phyloP scores from a whole-genome alignment of 1,140 invertebrate species.

The Sarcophaga bullata region DNA sequence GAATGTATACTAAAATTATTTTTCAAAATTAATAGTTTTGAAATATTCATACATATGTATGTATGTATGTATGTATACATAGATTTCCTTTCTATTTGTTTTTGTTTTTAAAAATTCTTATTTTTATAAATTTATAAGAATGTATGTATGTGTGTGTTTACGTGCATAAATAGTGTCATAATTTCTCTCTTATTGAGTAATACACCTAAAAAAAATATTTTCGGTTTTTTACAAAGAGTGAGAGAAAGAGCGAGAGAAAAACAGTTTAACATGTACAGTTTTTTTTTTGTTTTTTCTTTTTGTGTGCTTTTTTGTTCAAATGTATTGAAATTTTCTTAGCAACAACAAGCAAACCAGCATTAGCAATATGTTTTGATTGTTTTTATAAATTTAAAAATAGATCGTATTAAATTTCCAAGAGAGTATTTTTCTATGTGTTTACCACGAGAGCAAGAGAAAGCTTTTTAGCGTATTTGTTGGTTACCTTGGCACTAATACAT shows the following conservation, averaged over 20 bases:
- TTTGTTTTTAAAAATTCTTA: constrained; percentile 18
- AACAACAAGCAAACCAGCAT: background rate
- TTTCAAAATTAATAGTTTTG: background rate
- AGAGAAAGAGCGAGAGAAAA: background rate
- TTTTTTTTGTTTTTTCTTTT: too few relatives aligned
- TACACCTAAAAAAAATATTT: background rate
- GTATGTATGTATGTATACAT: too few relatives aligned
- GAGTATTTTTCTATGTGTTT: constrained; percentile 26
- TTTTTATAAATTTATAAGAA: background rate
- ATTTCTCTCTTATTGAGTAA: background rate
- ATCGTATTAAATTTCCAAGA: constrained; percentile 46
- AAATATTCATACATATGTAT: constrained; percentile 1
- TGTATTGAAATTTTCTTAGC: background rate
- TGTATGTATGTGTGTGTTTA: background rate
- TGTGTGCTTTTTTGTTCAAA: too few relatives aligned
- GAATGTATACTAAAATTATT: too few relatives aligned
- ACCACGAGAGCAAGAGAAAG: background rate
- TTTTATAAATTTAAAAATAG: constrained; percentile 43
- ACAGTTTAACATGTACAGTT: background rate
- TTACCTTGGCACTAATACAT: constrained; percentile 38
- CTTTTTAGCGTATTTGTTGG: constrained; percentile 7
- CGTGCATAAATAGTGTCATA: background rate
- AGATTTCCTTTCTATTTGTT: background rate
- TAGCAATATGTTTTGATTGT: background rate
- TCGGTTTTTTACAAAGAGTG: background rate